Base-by-base conservation (phyloP, 2,113 vertebrate species). In the Panurus biarmicus region DNA sequence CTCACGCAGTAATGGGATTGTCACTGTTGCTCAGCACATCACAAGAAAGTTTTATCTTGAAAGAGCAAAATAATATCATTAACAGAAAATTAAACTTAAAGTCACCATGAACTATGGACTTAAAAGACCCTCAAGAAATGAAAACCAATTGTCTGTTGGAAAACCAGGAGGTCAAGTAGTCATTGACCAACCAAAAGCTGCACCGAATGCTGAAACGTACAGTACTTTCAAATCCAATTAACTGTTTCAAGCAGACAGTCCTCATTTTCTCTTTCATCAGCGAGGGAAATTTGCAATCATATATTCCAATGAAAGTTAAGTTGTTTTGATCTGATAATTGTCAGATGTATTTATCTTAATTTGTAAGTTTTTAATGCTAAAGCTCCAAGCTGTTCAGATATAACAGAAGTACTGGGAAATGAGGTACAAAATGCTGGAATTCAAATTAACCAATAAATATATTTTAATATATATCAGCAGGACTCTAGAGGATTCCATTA, bases 401-500 rank as follows among this genome's bases (percentile, higher is more conserved):
- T 97, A 97, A 97, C 97, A 97, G 95, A 96, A 96, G 97, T 94
- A 94, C 94, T 97, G 89, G 93, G 97, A 97, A 98, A 98, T 97
- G 97, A 98, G 97, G 97, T 97, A 97, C 97, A 98, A 97, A 98
- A 98, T 98, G 97, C 97, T 97, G 97, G 97, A 98, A 98, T 98
- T 98, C 97, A 98, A 98, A 98, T 98, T 98, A 98, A 98, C 98
- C 98, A 98, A 98, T 98, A 98, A 98, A 98, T 98, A 98, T 98
- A 98, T 98, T 98, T 98, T 98, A 98, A 98, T 98, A 98, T 98
- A 98, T 98, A 98, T 98, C 98, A 98, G 98, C 98, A 98, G 98
- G 98, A 98, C 98, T 98, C 98, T 97, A 97, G 97, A 98, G 98
- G 99, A 99, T 99, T 99, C 98, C 98, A 99, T 99, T 99, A 99